Evolutionary conservation across 23 tunicate species (phyloP), one percentile per base, ranked within the genome.

Genomic region (Clavelina lepadiformis): DNA sequence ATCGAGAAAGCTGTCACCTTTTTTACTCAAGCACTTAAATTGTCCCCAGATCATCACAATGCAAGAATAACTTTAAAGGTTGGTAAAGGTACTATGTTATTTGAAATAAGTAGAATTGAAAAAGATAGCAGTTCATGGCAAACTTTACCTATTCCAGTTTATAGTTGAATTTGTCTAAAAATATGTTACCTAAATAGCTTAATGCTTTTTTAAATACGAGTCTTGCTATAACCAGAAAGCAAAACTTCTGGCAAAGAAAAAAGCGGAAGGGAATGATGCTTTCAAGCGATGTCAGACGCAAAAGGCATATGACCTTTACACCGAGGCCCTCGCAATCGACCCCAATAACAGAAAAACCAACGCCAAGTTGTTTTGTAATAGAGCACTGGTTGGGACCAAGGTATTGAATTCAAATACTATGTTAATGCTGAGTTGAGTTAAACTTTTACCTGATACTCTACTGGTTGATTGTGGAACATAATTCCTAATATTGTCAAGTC

Each of bases 41-140:
- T 86, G 65, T 86, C 95, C 1, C 95, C 95, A 0, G 95, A 86
- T 28, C 80, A 79, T 26, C 44, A 29, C 28, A 72, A 86, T 28
- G 95, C 95, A 34, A 86, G 95, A 45, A 44, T 78, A n/a, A 86
- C 75, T 47, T 35, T 86, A 38, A 86, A 85, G 79, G 93, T 85
- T 5, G 18, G 75, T 71, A 23, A 7, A 60, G 8, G 15, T 11
- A 44, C 15, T 13, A 13, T 44, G 13, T 13, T 13, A 44, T 11
- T 18, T 44, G 50, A 44, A 44, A 11, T 13, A n/a, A n/a, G n/a
- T n/a, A n/a, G n/a, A n/a, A n/a, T n/a, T n/a, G n/a, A n/a, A n/a
- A n/a, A n/a, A n/a, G n/a, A n/a, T n/a, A n/a, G n/a, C n/a, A n/a
- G n/a, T n/a, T n/a, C n/a, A n/a, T n/a, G n/a, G n/a, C n/a, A n/a